A percentile compares a stretch with the other conserved stretches of the same genome.
Evolutionary conservation across 2,797 vertebrate genomes (phyloP).

Genomic region (Notamacropus eugenii): DNA sequence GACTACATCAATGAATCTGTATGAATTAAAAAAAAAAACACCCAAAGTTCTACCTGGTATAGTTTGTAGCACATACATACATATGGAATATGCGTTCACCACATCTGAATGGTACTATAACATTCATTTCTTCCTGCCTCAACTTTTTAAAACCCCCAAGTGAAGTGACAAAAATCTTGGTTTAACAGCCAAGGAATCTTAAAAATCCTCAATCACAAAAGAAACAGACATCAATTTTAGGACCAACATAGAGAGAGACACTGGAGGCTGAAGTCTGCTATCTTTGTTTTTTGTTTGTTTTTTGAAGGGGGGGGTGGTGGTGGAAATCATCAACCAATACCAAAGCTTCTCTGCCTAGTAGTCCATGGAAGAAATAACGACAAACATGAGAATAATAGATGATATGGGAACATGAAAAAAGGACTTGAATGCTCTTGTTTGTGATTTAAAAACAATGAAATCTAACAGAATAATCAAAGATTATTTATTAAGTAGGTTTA

Average conservation of each 20-base stretch:
- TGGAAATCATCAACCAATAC: background rate
- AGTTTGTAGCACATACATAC: background rate
- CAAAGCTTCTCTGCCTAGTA: background rate
- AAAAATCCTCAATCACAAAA: background rate
- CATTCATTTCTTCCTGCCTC: background rate
- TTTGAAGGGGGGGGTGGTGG: background rate
- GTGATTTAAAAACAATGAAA: background rate
- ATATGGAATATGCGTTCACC: accelerated
- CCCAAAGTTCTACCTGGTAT: background rate
- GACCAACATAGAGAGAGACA: background rate
- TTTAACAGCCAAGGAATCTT: slow-evolving; percentile 3
- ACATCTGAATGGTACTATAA: accelerated
- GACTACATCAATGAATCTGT: background rate
- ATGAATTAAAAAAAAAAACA: too few relatives aligned
- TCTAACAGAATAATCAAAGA: background rate
- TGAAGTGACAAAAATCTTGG: background rate
- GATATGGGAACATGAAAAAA: accelerated
- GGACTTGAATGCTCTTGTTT: background rate
- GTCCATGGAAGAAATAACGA: background rate
- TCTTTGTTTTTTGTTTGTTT: background rate
- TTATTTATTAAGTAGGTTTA: background rate
- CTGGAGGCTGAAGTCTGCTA: background rate
- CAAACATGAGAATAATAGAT: accelerated
- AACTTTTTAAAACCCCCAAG: background rate
- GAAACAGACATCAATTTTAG: background rate